These are phyloP conservation scores for Enteromius anoplus DNA, from an alignment of 2,797 vertebrate genomes.

Conservation along the genomic window DNA sequence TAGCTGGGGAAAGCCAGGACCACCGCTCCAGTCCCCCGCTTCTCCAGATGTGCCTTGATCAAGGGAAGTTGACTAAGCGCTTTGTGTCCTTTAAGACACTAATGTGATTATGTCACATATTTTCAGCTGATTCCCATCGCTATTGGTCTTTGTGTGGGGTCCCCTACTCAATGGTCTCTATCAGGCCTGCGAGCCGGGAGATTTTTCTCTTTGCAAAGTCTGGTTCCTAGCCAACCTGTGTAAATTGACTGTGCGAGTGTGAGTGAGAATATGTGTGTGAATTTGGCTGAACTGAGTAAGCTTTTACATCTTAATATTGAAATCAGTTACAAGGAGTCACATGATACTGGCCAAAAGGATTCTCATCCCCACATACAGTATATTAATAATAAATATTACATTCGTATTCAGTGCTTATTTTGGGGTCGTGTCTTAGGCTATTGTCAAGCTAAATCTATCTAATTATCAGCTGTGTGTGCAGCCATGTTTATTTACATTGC, in stretches of 20 bases:
- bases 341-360: not conserved
- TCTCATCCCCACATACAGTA: not conserved
- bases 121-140: constrained; percentile 80
- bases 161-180: constrained; percentile 69
- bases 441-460: constrained; percentile 1
- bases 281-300: constrained; percentile 24
- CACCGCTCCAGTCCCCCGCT: constrained; percentile 70
- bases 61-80: constrained; percentile 78
- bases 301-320: not conserved
- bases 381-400: constrained; percentile 7
- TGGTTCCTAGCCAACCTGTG: constrained; percentile 80
- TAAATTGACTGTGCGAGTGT: constrained; percentile 66
- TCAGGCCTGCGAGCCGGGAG: constrained; percentile 74
- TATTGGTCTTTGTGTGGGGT: constrained; percentile 79
- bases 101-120: constrained; percentile 82
- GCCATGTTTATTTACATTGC: constrained; percentile 30
- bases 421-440: not conserved
- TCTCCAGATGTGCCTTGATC: constrained; percentile 77
- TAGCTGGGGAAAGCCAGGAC: constrained; percentile 73
- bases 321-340: not conserved
- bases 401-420: not conserved
- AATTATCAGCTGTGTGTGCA: constrained; percentile 39
- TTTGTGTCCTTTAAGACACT: constrained; percentile 82
- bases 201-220: constrained; percentile 78
- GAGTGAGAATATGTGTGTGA: constrained; percentile 59